These are phyloP conservation scores for Megastigmus dorsalis DNA, from an alignment of 2,888 invertebrate species.

Conservation along the genomic window DNA sequence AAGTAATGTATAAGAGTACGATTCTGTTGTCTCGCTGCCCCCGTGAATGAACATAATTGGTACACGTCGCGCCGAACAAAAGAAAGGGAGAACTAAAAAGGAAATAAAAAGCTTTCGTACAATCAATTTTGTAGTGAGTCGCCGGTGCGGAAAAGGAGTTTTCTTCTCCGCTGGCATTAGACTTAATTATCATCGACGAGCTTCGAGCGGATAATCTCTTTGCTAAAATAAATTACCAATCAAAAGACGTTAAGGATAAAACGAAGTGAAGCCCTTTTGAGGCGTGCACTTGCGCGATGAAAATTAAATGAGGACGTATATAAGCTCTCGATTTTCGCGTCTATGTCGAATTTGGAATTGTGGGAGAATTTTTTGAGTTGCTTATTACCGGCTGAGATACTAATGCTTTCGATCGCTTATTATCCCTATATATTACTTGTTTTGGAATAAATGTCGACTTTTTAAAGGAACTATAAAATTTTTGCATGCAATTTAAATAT, in stretches of 20 bases:
- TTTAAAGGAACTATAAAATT: too few relatives aligned
- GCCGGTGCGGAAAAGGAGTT: conserved; percentile 55
- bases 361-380: background rate
- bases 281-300: background rate
- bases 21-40: background rate
- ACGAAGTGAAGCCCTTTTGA: conserved; percentile 7
- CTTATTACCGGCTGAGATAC: conserved; percentile 25
- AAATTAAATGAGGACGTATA: background rate
- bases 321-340: background rate
- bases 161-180: conserved; percentile 52
- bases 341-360: background rate
- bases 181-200: conserved; percentile 47
- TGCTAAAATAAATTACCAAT: conserved; percentile 25
- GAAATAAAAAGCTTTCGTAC: conserved; percentile 68
- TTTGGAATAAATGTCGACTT: too few relatives aligned
- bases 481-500: too few relatives aligned
- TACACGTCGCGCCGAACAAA: conserved; percentile 12
- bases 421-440: too few relatives aligned
- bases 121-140: conserved; percentile 69
- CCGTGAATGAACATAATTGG: conserved; percentile 17
- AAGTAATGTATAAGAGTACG: background rate
- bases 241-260: background rate
- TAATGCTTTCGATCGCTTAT: too few relatives aligned
- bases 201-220: conserved; percentile 44
- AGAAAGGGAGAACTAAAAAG: conserved; percentile 3